phyloP scores from a whole-genome alignment of 2,888 invertebrate genomes.

The Geotrupes spiniger region DNA sequence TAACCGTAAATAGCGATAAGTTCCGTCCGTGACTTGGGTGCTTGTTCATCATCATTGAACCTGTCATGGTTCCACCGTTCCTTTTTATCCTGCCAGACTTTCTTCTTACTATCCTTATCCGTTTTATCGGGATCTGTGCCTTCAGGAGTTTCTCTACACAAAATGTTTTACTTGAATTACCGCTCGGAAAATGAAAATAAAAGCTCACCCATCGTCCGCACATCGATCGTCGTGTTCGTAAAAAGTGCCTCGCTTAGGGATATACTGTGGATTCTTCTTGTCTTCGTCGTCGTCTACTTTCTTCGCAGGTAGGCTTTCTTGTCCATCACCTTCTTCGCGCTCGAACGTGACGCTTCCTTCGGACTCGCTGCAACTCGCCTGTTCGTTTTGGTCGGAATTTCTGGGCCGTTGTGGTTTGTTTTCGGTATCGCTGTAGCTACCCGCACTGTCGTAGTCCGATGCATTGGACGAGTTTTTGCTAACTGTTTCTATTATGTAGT shows the following conservation, averaged over 20 bases:
- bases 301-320: slow-evolving; percentile 57
- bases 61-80: slow-evolving; percentile 59
- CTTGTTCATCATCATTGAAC: slow-evolving; percentile 76
- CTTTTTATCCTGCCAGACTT: slow-evolving; percentile 49
- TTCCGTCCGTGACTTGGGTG: slow-evolving; percentile 83
- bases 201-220: slow-evolving; percentile 62
- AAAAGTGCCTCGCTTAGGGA: slow-evolving; percentile 92
- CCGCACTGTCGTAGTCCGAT: slow-evolving; percentile 47
- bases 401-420: no score
- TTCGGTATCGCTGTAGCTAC: slow-evolving; percentile 42
- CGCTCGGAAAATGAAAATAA: slow-evolving; percentile 10
- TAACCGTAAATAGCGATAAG: slow-evolving; percentile 86
- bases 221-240: slow-evolving; percentile 95
- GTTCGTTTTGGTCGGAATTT: no score
- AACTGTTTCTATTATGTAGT: slow-evolving; percentile 21
- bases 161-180: neutral
- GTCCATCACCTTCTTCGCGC: slow-evolving; percentile 69
- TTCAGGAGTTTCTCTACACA: slow-evolving; percentile 12
- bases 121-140: slow-evolving; percentile 36
- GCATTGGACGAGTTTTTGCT: slow-evolving; percentile 39
- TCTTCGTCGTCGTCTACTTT: slow-evolving; percentile 92
- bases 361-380: slow-evolving; percentile 43
- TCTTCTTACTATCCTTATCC: slow-evolving; percentile 47
- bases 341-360: slow-evolving; percentile 59
- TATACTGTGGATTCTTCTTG: slow-evolving; percentile 93